Base-by-base conservation (phyloP, 2,113 vertebrate species). In the Electrona antarctica region DNA sequence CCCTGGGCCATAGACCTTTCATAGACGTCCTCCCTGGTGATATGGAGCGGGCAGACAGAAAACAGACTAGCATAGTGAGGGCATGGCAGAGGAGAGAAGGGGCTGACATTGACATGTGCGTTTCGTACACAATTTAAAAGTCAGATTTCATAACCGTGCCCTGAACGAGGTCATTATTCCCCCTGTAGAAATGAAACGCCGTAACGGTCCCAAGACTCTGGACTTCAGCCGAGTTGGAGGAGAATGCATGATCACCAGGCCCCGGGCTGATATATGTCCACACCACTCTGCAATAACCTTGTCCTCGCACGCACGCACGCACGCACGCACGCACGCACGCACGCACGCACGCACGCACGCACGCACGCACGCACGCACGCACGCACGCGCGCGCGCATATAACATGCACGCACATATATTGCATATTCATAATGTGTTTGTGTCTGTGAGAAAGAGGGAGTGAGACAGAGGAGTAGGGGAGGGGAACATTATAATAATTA, bases 51-150 rank as follows among this genome's bases (percentile, higher is more conserved):
- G 29, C 64, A 52, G 28, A 52, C 63, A 64, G 78, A 56, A 81
- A 84, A 84, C 73, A 78, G 63, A 87, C 74, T 4, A 60, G 75
- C 60, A 79, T 41, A 83, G 64, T 63, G 64, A 76, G 71, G 46
- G 59, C 67, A 60, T 3, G 33, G 6, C 57, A 33, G 67, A 69
- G 64, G 73, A 68, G 79, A 76, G 41, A 14, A 33, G 73, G 65
- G 68, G 69, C 74, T 74, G 76, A 75, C 78, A 59, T 61, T 15
- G 75, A 79, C 21, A 80, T 88, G 82, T 61, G 74, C 78, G 83
- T 84, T 81, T 86, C 78, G 76, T 84, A 51, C 71, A 83, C 77
- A 75, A 89, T 91, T 89, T 88, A 83, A 88, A 90, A 91, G 87
- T 88, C 82, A 75, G 85, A 90, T 89, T 85, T 71, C 72, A 90